These are phyloP conservation scores for Bergia puertoricense DNA, from an alignment of 92 coral and sea anemone genomes.

Conservation along the genomic window DNA sequence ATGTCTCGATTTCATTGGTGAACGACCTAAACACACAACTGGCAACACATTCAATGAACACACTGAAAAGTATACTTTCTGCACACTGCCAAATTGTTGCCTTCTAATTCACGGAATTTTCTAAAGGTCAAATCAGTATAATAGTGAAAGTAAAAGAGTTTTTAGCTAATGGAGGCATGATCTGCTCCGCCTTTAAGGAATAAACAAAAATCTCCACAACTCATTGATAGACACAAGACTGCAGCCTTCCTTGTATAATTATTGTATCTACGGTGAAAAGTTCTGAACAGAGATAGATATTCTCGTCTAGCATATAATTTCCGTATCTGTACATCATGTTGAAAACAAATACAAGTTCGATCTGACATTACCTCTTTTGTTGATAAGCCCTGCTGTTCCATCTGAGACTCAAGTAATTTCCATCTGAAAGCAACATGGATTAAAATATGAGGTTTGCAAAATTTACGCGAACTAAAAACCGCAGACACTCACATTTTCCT, in stretches of 20 bases:
- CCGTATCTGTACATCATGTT: neutral
- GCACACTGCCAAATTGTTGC: neutral
- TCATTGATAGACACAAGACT: slow-evolving; percentile 19
- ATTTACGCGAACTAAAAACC: slow-evolving; percentile 31
- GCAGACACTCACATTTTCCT: slow-evolving; percentile 28
- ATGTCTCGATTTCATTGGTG: neutral
- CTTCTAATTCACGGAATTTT: neutral
- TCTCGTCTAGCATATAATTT: neutral
- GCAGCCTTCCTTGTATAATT: neutral
- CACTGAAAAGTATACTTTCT: neutral
- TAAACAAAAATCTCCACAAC: slow-evolving; percentile 42
- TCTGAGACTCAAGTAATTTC: slow-evolving; percentile 74
- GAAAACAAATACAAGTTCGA: neutral
- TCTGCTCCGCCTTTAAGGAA: slow-evolving; percentile 48
- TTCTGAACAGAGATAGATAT: neutral
- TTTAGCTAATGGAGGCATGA: slow-evolving; percentile 30
- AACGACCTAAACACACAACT: neutral
- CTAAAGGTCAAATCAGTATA: neutral
- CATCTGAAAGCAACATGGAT: slow-evolving; percentile 56
- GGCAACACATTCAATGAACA: neutral
- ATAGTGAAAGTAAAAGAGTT: neutral
- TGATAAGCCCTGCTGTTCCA: slow-evolving; percentile 90
- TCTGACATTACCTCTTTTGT: slow-evolving; percentile 74
- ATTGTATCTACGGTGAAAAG: neutral
- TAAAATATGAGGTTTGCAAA: neutral